Percentiles rank a stretch among this genome's conserved stretches.
Evolutionary conservation across 2,113 vertebrate species (phyloP).

Genomic region (Psilopsiagon aymara): DNA sequence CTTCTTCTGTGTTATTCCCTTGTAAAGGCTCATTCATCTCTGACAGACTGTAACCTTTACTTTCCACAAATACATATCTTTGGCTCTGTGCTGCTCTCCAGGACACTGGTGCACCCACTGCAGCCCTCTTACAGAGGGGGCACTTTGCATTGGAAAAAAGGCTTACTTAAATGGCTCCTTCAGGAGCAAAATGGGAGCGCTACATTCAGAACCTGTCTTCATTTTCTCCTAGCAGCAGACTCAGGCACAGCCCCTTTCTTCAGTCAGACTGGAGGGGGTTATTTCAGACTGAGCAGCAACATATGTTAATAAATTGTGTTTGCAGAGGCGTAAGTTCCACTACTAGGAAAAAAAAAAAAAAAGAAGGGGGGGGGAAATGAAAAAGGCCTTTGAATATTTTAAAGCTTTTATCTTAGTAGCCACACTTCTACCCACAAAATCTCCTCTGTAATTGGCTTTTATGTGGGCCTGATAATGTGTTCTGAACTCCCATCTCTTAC

Average conservation of each 20-base stretch:
- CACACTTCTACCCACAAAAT: not conserved
- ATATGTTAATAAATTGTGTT: not conserved
- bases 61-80: not conserved
- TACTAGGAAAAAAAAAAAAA: not conserved
- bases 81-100: not conserved
- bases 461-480: not conserved
- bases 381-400: not conserved
- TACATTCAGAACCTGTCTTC: not conserved
- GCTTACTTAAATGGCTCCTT: not conserved
- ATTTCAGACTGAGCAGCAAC: not conserved
- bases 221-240: not conserved
- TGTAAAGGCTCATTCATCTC: not conserved
- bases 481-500: not conserved
- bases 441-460: not conserved
- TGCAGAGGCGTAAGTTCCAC: not conserved
- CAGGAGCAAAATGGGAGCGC: not conserved
- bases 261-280: not conserved
- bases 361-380: not conserved
- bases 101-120: not conserved
- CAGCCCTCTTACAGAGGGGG: not conserved
- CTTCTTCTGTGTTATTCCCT: not conserved
- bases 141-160: not conserved
- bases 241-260: not conserved
- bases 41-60: not conserved
- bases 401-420: not conserved